Evolutionary conservation across 2,797 vertebrate species (phyloP).

Genomic region (Falco biarmicus): DNA sequence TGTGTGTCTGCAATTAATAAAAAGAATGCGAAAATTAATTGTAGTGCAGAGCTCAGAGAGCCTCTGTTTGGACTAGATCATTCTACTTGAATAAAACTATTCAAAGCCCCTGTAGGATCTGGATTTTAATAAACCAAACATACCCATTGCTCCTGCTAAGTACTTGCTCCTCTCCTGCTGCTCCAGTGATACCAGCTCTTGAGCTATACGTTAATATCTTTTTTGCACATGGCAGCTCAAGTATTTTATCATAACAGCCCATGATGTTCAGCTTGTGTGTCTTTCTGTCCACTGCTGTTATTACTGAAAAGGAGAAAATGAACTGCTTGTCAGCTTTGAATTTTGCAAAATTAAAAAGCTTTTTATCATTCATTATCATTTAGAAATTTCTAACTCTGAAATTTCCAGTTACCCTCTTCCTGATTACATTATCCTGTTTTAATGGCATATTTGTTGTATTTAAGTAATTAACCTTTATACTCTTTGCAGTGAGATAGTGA

Average conservation of each 20-base stretch:
- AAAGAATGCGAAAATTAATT: slow-evolving; percentile 45
- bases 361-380: background rate
- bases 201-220: background rate
- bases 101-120: background rate
- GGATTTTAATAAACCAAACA: slow-evolving; percentile 6
- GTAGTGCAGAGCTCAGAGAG: background rate
- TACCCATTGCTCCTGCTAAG: background rate
- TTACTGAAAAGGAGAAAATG: background rate
- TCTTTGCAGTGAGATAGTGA: background rate
- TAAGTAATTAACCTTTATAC: background rate
- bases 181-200: background rate
- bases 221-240: background rate
- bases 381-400: background rate
- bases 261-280: background rate
- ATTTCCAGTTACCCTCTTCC: background rate
- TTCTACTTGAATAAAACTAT: background rate
- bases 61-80: background rate
- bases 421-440: background rate
- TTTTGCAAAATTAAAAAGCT: background rate
- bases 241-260: background rate
- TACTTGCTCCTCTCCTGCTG: background rate
- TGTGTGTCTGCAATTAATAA: slow-evolving; percentile 51
- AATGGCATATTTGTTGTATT: background rate
- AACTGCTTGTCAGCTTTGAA: background rate
- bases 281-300: background rate